Conservation (phyloP, 2,888 invertebrate genomes). For the Dicroscelio sp. region DNA sequence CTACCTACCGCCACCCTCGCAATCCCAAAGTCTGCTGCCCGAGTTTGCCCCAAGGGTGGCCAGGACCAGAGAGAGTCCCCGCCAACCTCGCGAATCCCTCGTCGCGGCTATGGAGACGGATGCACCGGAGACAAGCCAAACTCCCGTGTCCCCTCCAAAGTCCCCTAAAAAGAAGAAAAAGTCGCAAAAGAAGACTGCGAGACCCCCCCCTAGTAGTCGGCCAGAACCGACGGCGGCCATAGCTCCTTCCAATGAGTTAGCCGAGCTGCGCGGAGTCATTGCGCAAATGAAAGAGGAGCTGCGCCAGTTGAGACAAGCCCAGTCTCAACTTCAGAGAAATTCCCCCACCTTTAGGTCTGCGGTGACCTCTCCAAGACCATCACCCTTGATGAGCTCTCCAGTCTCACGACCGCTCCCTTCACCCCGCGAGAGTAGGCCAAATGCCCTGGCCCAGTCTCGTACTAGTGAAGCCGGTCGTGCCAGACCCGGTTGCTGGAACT, state of each 20-base stretch:
- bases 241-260: background rate
- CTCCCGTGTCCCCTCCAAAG: background rate
- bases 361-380: too few species aligned
- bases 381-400: too few species aligned
- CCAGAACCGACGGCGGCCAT: background rate
- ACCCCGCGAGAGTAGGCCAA: too few species aligned
- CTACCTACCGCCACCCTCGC: background rate
- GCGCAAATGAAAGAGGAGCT: background rate
- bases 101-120: background rate
- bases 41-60: background rate
- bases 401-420: too few species aligned
- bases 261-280: background rate
- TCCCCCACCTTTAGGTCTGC: background rate
- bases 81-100: background rate
- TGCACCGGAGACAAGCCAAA: background rate
- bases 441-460: too few species aligned
- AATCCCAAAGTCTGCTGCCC: background rate
- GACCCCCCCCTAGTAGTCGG: background rate
- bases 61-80: background rate
- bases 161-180: background rate
- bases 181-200: background rate
- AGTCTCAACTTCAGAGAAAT: background rate
- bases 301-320: background rate
- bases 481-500: too few species aligned
- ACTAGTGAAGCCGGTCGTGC: too few species aligned